Evolutionary conservation across 2,113 vertebrate species (phyloP), one percentile per base, ranked within the genome.

Genomic region (Epinephelus cyanopodus): DNA sequence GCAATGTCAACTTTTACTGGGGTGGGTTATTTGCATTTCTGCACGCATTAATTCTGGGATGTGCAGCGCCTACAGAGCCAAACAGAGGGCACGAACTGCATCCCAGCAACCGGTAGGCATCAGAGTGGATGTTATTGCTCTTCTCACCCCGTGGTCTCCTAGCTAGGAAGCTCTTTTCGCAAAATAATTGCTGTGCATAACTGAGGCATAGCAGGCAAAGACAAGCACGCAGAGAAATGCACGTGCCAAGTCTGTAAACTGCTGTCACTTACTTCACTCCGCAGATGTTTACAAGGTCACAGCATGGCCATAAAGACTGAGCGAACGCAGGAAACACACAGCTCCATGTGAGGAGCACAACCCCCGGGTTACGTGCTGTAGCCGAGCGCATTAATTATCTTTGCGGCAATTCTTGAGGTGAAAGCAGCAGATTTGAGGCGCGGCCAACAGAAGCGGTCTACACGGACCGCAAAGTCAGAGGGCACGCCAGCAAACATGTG

Each of bases 1-100:
- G 93, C 96, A 96, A 96, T 96, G 96, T 97, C 95, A 96, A 96
- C 95, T 96, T 97, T 95, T 92, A 85, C 85, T 90, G 87, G 93
- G 85, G 78, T 73, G 85, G 89, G 84, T 86, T 94, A 95, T 93
- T 94, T 95, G 93, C 92, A 93, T 94, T 95, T 92, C 85, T 89
- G 80, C 90, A 87, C 77, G 73, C 89, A 93, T 94, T 93, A 85
- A 88, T 83, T 89, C 83, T 17, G 64, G 63, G 74, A 86, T 84
- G 87, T 78, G 87, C 82, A 17, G 84, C 25, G 57, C 76, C 87
- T 87, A 78, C 83, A 70, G 85, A 90, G 81, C 52, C 71, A 60
- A 82, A 62, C 83, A 50, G 70, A 83, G 81, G 77, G 50, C 37
- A 77, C 7, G 53, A 87, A 57, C 75, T 73, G 85, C 85, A 58